phyloP scores from a whole-genome alignment of 2,888 invertebrate species.

The Ametastegia equiseti region DNA sequence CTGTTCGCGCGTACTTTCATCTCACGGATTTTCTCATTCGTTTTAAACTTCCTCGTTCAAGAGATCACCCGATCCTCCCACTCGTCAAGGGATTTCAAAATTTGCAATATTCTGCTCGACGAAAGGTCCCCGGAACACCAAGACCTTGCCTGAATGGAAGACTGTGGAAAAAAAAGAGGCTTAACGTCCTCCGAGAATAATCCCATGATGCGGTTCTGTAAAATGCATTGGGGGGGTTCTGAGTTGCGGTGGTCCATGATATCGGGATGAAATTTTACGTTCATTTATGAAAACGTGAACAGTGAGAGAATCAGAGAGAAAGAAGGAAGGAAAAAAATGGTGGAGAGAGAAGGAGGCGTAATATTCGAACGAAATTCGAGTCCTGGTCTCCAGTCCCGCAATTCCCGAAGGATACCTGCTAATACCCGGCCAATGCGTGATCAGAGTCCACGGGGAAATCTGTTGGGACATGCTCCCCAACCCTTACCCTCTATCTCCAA shows the following conservation, averaged over 20 bases:
- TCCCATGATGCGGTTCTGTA: neutral
- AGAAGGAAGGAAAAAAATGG: neutral
- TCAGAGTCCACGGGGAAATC: constrained; percentile 73
- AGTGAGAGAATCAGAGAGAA: neutral
- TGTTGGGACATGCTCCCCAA: constrained; percentile 64
- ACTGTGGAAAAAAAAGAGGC: neutral
- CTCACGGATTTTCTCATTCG: neutral
- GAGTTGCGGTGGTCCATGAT: neutral
- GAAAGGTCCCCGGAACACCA: neutral
- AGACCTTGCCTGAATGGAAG: neutral
- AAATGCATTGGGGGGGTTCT: neutral
- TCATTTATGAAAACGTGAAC: constrained; percentile 8
- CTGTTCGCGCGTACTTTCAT: constrained; percentile 32
- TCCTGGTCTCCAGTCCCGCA: constrained; percentile 46
- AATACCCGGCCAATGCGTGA: constrained; percentile 70
- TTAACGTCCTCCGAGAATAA: neutral
- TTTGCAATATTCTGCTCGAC: neutral
- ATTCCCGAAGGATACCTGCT: constrained; percentile 63
- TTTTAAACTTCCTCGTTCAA: neutral
- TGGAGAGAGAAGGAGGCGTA: constrained; percentile 2
- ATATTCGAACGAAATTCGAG: constrained; percentile 44
- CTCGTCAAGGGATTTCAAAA: neutral
- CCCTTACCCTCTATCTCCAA: neutral
- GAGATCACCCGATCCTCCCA: constrained; percentile 6
- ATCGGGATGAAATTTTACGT: neutral